Evolutionary conservation across 2,113 vertebrate genomes (phyloP).

Genomic region (Chamaea fasciata): DNA sequence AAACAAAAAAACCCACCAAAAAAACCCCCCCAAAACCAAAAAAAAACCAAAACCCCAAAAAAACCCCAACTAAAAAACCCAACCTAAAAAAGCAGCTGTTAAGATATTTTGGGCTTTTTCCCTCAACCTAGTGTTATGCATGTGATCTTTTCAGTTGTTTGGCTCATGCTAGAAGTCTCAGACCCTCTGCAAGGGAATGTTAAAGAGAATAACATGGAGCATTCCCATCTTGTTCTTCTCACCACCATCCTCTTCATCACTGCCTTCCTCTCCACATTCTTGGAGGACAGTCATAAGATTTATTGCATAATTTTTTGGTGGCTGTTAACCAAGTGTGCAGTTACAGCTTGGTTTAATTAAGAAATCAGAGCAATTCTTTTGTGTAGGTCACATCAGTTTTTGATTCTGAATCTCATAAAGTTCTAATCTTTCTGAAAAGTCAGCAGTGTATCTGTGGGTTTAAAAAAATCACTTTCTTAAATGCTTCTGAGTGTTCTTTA

Average conservation of each 20-base stretch:
- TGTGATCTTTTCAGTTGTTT: slow-evolving; percentile 5
- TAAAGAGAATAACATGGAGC: neutral
- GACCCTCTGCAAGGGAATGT: neutral
- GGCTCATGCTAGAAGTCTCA: neutral
- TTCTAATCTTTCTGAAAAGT: slow-evolving; percentile 69
- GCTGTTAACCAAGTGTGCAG: slow-evolving; percentile 61
- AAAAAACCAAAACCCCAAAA: fast-evolving
- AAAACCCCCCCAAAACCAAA: too few relatives aligned
- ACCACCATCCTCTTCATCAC: neutral
- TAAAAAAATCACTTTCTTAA: neutral
- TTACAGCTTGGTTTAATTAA: slow-evolving; percentile 78
- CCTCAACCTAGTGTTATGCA: neutral
- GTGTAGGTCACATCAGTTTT: slow-evolving; percentile 81
- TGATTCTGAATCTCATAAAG: slow-evolving; percentile 69
- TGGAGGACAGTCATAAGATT: slow-evolving; percentile 70
- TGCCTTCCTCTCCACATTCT: slow-evolving; percentile 52
- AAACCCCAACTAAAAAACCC: neutral
- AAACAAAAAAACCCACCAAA: too few relatives aligned
- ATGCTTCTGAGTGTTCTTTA: neutral
- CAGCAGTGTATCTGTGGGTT: slow-evolving; percentile 18
- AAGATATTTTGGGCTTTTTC: slow-evolving; percentile 77
- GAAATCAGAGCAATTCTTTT: slow-evolving; percentile 74
- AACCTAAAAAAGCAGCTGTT: slow-evolving; percentile 82
- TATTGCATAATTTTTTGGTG: slow-evolving; percentile 74
- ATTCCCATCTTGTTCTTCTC: slow-evolving; percentile 11